These are phyloP conservation scores for Thereva unica DNA, from an alignment of 2,888 invertebrate species.

Conservation along the genomic window DNA sequence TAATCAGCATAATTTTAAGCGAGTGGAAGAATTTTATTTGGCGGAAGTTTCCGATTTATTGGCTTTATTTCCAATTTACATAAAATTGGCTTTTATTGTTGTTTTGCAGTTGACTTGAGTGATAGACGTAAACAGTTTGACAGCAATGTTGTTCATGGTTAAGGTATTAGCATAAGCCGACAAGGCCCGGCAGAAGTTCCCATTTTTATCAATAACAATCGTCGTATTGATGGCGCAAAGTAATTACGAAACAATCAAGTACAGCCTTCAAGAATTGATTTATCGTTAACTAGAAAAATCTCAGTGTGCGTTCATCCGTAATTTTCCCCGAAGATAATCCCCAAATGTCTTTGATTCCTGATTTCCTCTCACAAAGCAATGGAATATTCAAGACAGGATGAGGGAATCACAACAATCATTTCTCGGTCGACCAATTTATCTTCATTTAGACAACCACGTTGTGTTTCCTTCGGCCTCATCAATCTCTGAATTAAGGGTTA, in stretches of 20 bases:
- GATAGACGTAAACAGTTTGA: too few relatives aligned
- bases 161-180: too few relatives aligned
- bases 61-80: too few relatives aligned
- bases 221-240: neutral
- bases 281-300: conserved; percentile 34
- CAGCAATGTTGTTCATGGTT: too few relatives aligned
- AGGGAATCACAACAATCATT: conserved; percentile 23
- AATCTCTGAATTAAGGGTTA: conserved; percentile 38
- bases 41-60: too few relatives aligned
- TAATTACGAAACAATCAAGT: conserved; percentile 33
- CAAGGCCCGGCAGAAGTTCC: too few relatives aligned
- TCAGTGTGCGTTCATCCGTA: conserved; percentile 26
- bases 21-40: too few relatives aligned
- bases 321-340: conserved; percentile 23
- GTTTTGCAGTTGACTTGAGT: too few relatives aligned
- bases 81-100: too few relatives aligned
- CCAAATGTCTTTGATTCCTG: conserved; percentile 27
- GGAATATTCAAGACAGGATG: conserved; percentile 22
- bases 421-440: conserved; percentile 34
- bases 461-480: conserved; percentile 36
- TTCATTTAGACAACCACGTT: conserved; percentile 35
- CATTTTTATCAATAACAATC: too few relatives aligned
- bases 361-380: conserved; percentile 22
- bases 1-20: too few relatives aligned
- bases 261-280: conserved; percentile 24